Base-by-base conservation (phyloP, 2,888 invertebrate genomes). In the Anoplius nigerrimus region DNA sequence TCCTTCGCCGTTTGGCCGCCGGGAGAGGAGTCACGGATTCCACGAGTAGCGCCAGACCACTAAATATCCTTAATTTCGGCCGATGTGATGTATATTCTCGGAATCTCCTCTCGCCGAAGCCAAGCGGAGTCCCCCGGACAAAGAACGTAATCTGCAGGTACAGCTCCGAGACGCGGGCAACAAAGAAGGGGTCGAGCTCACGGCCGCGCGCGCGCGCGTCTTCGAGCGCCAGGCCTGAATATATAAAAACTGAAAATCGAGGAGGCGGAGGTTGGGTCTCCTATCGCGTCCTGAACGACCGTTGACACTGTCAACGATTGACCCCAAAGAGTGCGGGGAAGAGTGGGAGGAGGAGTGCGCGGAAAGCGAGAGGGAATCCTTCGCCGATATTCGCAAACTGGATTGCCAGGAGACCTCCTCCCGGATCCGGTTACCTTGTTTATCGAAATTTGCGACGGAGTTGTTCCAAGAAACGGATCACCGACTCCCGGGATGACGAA, bases 1-100 rank as follows among this genome's bases (percentile, higher is more conserved):
- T n/a, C n/a, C n/a, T n/a, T 8, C n/a, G 22, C 24, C 22, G 13
- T 42, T 42, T 18, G 11, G 11, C 18, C 34, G 5, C 0, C 16
- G 45, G 52, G 13, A 20, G 61, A 18, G 57, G 62, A 81, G 73
- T 84, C 84, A 82, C 81, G 77, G 80, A 86, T 85, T 86, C 82
- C 81, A 63, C 68, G 80, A 69, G 81, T 82, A 86, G 83, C 85
- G 82, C 82, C 84, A 82, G 86, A 84, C 84, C 82, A 81, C 86
- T 86, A 86, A 86, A 86, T 86, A 86, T 86, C 82, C 84, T 85
- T 83, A 84, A 83, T 83, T 79, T 79, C 74, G 67, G 69, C 70
- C 80, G 79, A 82, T 84, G 81, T 76, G 82, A 86, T 79, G 80
- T 82, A 81, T 84, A 83, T 86, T 86, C 86, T 80, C 69, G 77